A percentile compares a stretch with the other conserved stretches of the same genome.
These are phyloP conservation scores for Aphidoletes aphidimyza DNA, from an alignment of 2,888 invertebrate species.

Conservation along the genomic window DNA sequence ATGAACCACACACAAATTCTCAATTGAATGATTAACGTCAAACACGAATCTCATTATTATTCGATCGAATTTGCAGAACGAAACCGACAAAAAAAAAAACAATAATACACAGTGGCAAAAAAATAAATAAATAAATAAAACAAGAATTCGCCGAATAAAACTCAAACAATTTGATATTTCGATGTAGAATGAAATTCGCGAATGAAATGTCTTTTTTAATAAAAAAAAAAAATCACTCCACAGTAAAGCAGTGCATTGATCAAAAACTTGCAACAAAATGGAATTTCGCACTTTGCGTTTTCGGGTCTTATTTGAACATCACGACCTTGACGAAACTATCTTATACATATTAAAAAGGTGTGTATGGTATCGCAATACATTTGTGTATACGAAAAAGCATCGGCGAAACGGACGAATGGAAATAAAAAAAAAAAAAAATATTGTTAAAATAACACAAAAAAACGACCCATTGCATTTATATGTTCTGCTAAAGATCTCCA, in stretches of 20 bases:
- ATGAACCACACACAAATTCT: neutral
- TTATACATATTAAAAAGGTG: constrained; percentile 54
- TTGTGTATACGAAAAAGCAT: constrained; percentile 11
- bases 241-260: constrained; percentile 34
- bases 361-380: constrained; percentile 40
- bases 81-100: no score
- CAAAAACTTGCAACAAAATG: constrained; percentile 53
- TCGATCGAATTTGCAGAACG: no score
- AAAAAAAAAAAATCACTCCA: neutral
- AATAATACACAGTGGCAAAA: no score
- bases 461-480: constrained; percentile 32
- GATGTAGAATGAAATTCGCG: neutral
- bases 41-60: neutral
- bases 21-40: neutral
- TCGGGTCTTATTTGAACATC: constrained; percentile 60
- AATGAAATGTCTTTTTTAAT: neutral
- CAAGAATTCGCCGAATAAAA: no score
- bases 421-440: neutral
- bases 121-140: no score
- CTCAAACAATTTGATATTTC: no score
- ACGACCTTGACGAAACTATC: constrained; percentile 60
- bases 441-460: neutral
- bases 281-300: constrained; percentile 39
- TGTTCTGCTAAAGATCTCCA: constrained; percentile 19
- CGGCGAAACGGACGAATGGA: neutral